Percentiles rank a stretch among this genome's conserved stretches.
phyloP scores from a whole-genome alignment of 2,113 vertebrate genomes.

The Tricholaema leucomelas region DNA sequence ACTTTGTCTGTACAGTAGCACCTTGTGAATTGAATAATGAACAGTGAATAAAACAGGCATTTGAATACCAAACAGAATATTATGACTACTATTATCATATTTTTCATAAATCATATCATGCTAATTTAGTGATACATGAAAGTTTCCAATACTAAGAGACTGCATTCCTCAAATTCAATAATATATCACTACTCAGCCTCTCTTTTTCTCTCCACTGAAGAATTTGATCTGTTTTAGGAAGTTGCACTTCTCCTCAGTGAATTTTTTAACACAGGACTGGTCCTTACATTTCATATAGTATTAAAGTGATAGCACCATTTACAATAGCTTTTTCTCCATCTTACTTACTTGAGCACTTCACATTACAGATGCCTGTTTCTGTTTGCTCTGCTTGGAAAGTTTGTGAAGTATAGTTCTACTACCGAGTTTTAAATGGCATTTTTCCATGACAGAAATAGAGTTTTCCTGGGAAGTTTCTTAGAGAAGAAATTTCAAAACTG shows the following conservation, averaged over 20 bases:
- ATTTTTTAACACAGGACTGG: background rate
- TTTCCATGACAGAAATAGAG: background rate
- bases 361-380: background rate
- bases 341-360: background rate
- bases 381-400: background rate
- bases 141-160: background rate
- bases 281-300: background rate
- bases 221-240: background rate
- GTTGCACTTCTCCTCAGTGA: background rate
- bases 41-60: background rate
- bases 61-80: background rate
- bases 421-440: background rate
- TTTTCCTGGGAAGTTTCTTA: background rate
- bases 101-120: background rate
- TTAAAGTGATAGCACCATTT: background rate
- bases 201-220: background rate
- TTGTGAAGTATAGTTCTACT: background rate
- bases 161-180: background rate
- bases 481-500: conserved; percentile 19
- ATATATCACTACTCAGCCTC: background rate
- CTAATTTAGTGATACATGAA: background rate
- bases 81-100: background rate
- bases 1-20: background rate
- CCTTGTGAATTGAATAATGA: background rate
- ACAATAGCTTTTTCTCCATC: background rate